Conservation (phyloP, 2,797 vertebrate species). For the Siniperca obscura region DNA sequence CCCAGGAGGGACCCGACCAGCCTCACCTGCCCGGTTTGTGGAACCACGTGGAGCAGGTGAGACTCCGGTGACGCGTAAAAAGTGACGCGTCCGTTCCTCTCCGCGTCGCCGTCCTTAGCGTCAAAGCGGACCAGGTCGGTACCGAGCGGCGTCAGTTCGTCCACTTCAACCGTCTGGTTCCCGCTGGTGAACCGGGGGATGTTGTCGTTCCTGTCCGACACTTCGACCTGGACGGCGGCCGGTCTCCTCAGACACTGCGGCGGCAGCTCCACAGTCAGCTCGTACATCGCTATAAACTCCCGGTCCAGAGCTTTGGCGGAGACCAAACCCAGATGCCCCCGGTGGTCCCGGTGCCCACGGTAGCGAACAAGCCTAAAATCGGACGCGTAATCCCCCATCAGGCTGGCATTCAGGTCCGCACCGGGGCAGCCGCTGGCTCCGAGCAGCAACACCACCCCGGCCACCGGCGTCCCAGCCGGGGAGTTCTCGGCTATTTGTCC, state of each 20-base stretch:
- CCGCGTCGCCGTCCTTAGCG: slow-evolving; percentile 80
- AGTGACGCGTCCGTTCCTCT: slow-evolving; percentile 77
- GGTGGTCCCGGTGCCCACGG: slow-evolving; percentile 42
- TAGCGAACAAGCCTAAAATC: slow-evolving; percentile 74
- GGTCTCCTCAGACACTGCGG: slow-evolving; percentile 56
- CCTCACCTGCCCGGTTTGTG: slow-evolving; percentile 83
- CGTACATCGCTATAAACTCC: slow-evolving; percentile 81
- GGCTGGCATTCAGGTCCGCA: slow-evolving; percentile 44
- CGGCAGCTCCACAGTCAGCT: slow-evolving; percentile 71
- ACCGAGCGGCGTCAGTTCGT: slow-evolving; percentile 78
- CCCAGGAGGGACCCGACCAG: slow-evolving; percentile 80
- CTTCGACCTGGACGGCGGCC: slow-evolving; percentile 77
- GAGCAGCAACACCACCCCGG: slow-evolving; percentile 68
- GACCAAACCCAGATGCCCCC: slow-evolving; percentile 71
- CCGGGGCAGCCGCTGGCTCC: slow-evolving; percentile 56
- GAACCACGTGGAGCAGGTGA: slow-evolving; percentile 81
- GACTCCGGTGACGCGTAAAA: slow-evolving; percentile 78
- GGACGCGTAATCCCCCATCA: slow-evolving; percentile 75
- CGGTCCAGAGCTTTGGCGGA: slow-evolving; percentile 82
- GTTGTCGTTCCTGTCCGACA: slow-evolving; percentile 84
- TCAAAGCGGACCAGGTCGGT: slow-evolving; percentile 78
- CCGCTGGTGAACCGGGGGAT: slow-evolving; percentile 73
- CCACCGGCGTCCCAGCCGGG: slow-evolving; percentile 75
- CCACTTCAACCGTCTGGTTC: slow-evolving; percentile 64
- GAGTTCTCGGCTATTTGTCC: slow-evolving; percentile 80